Conservation (phyloP, 2,113 vertebrate genomes). For the Halichoerus grypus region DNA sequence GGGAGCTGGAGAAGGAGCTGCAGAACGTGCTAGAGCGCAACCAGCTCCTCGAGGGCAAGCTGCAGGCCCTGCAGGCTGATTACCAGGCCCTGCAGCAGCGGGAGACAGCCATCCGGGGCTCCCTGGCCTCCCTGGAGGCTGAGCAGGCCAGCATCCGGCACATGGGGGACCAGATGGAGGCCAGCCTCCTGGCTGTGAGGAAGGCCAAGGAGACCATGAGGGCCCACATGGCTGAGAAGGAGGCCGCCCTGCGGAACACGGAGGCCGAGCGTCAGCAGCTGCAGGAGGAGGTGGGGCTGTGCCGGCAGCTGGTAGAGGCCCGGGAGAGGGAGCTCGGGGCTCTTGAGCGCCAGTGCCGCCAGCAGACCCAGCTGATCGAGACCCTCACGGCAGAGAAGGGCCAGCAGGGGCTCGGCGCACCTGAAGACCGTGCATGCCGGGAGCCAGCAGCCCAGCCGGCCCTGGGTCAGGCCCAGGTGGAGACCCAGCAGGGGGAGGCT, state of each 20-base stretch:
- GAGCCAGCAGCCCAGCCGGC: conserved; percentile 86
- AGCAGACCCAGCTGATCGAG: conserved; percentile 83
- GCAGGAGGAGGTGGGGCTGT: conserved; percentile 82
- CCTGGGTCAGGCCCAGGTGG: conserved; percentile 90
- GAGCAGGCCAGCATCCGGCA: conserved; percentile 88
- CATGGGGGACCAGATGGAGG: conserved; percentile 87
- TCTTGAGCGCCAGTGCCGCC: conserved; percentile 84
- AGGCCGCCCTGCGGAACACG: conserved; percentile 83
- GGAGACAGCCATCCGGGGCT: conserved; percentile 85
- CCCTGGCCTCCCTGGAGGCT: conserved; percentile 83
- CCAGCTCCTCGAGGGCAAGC: conserved; percentile 85
- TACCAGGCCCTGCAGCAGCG: conserved; percentile 87
- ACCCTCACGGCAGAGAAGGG: conserved; percentile 83
- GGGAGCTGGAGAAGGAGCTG: conserved; percentile 88
- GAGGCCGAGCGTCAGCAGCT: conserved; percentile 85
- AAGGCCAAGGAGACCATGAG: conserved; percentile 87
- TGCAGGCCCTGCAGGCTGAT: conserved; percentile 86
- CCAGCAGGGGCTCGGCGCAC: conserved; percentile 81
- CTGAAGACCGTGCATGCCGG: conserved; percentile 77
- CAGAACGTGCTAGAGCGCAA: conserved; percentile 86
- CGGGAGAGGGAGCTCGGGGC: conserved; percentile 84
- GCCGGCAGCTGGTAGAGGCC: conserved; percentile 81
- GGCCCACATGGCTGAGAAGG: conserved; percentile 87
- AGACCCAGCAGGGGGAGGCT: conserved; percentile 88
- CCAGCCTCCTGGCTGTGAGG: conserved; percentile 85